phyloP scores from a whole-genome alignment of 1,140 invertebrate genomes.

The Phymorhynchus buccinoides region DNA sequence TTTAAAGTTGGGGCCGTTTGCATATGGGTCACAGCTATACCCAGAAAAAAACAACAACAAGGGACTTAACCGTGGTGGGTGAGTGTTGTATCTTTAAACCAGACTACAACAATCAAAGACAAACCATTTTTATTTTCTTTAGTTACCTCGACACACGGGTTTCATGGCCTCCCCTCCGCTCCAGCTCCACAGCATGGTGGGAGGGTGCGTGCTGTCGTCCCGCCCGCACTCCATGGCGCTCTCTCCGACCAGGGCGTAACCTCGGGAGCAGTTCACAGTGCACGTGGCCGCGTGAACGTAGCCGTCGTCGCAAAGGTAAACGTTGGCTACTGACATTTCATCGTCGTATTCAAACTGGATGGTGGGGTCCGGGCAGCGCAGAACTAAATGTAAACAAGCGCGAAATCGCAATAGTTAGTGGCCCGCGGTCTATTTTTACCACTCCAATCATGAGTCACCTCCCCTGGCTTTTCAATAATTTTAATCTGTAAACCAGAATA shows the following conservation, averaged over 20 bases:
- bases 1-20: too few relatives aligned
- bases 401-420: too few relatives aligned
- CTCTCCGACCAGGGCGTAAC: conserved; percentile 16
- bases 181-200: not conserved
- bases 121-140: too few relatives aligned
- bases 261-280: conserved; percentile 19
- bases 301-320: not conserved
- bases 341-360: not conserved
- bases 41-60: too few relatives aligned
- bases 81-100: too few relatives aligned
- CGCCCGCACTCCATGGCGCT: not conserved
- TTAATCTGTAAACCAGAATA: too few relatives aligned
- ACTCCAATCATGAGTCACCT: too few relatives aligned
- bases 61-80: too few relatives aligned
- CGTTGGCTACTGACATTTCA: not conserved
- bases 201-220: conserved; percentile 17
- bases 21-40: too few relatives aligned
- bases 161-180: not conserved
- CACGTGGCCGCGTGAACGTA: conserved; percentile 9
- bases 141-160: not conserved
- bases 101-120: too few relatives aligned
- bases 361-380: not conserved
- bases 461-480: too few relatives aligned
- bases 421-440: too few relatives aligned
- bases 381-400: not conserved